Percentiles rank a stretch among this genome's conserved stretches.
Evolutionary conservation across 1,140 invertebrate genomes (phyloP).

Genomic region (Ooceraea biroi): DNA sequence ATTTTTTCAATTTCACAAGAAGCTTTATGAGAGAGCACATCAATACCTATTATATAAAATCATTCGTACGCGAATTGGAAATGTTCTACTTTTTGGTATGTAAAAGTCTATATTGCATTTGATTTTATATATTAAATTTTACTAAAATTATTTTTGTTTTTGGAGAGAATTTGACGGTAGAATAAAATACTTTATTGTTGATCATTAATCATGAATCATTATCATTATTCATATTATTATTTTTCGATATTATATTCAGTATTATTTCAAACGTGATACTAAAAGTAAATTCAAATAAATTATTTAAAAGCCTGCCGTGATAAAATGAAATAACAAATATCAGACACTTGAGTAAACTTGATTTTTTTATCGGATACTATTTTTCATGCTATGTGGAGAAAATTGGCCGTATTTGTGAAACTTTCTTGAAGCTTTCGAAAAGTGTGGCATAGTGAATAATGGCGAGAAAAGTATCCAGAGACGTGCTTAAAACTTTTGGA

Average conservation of each 20-base stretch:
- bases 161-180: background rate
- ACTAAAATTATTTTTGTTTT: background rate
- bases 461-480: background rate
- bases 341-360: background rate
- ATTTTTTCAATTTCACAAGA: slow-evolving; percentile 3
- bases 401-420: slow-evolving; percentile 31
- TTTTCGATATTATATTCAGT: slow-evolving; percentile 7
- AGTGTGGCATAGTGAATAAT: slow-evolving; percentile 38
- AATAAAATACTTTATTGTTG: background rate
- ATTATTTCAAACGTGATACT: background rate
- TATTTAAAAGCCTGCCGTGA: background rate
- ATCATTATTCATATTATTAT: background rate
- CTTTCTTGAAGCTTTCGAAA: slow-evolving; percentile 48
- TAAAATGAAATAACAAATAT: slow-evolving; percentile 22
- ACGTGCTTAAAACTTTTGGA: slow-evolving; percentile 43
- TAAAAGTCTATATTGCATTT: background rate
- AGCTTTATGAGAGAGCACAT: background rate
- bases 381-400: background rate
- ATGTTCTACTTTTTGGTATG: background rate
- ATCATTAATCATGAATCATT: background rate
- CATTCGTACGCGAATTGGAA: background rate
- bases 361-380: background rate
- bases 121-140: background rate
- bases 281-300: slow-evolving; percentile 14
- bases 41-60: background rate